Evolutionary conservation across 2,113 vertebrate species (phyloP).

Genomic region (Callipepla squamata): DNA sequence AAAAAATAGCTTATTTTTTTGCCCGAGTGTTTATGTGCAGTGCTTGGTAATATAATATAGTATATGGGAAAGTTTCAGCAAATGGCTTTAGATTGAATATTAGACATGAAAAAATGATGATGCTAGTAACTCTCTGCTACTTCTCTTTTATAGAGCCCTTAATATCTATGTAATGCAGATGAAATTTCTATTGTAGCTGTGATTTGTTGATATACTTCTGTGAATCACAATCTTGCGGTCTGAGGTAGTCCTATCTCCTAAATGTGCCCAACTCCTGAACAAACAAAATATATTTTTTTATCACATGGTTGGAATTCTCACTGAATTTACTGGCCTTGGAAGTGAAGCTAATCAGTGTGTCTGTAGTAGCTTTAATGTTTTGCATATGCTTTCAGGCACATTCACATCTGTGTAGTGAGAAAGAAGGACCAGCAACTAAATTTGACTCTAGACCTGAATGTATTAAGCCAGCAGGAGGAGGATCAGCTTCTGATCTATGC

Average conservation of each 20-base stretch:
- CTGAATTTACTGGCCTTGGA: not conserved
- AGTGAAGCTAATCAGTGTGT: not conserved
- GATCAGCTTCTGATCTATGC: not conserved
- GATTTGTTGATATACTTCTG: not conserved
- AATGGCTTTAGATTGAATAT: not conserved
- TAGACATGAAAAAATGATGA: not conserved
- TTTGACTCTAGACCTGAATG: not conserved
- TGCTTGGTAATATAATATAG: not conserved
- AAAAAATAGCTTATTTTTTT: not conserved
- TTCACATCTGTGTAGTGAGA: not conserved
- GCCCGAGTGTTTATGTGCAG: not conserved
- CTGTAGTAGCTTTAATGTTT: not conserved
- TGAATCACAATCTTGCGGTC: not conserved
- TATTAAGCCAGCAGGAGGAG: not conserved
- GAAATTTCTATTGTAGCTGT: not conserved
- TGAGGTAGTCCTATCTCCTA: not conserved
- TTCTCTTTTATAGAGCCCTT: not conserved
- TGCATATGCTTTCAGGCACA: rapidly evolving
- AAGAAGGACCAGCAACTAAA: not conserved
- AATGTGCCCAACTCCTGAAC: not conserved
- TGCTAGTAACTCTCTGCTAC: not conserved
- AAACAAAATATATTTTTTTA: not conserved
- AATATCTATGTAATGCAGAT: not conserved
- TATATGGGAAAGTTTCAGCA: not conserved
- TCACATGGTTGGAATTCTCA: not conserved